Percentiles rank a stretch among this genome's conserved stretches.
phyloP scores from a whole-genome alignment of 2,888 invertebrate species.

The Platerodrilus igneus region DNA sequence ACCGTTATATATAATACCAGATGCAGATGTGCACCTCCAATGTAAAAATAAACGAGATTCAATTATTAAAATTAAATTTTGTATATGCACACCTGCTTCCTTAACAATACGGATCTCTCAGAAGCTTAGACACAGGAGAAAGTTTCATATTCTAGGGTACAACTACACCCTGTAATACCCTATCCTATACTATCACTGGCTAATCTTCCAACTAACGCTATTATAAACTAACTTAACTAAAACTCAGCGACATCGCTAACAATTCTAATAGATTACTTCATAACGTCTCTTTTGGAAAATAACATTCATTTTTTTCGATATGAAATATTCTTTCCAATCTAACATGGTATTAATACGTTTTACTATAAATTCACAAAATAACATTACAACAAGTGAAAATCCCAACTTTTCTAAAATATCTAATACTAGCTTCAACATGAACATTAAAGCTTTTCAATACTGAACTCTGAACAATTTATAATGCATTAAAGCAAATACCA shows the following conservation, averaged over 20 bases:
- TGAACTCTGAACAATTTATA: constrained; percentile 36
- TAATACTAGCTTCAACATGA: constrained; percentile 40
- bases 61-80: constrained; percentile 10
- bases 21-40: constrained; percentile 21
- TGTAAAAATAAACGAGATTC: constrained; percentile 19
- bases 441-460: constrained; percentile 47
- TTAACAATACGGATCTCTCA: constrained; percentile 29
- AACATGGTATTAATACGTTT: constrained; percentile 37
- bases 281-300: constrained; percentile 14
- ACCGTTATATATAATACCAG: constrained; percentile 31
- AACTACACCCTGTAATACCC: constrained; percentile 50
- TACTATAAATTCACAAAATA: constrained; percentile 47
- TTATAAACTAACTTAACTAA: constrained; percentile 26
- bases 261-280: constrained; percentile 34
- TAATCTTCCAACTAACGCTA: constrained; percentile 36
- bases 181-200: constrained; percentile 46
- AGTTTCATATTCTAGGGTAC: constrained; percentile 44
- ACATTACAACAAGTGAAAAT: constrained; percentile 39
- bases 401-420: constrained; percentile 20
- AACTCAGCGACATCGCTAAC: constrained; percentile 43
- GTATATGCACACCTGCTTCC: constrained; percentile 17
- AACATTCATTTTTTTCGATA: constrained; percentile 13
- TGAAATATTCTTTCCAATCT: constrained; percentile 28
- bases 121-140: constrained; percentile 29
- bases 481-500: constrained; percentile 3